Base-by-base conservation (phyloP, 2,113 vertebrate species). In the Papio anubis region DNA sequence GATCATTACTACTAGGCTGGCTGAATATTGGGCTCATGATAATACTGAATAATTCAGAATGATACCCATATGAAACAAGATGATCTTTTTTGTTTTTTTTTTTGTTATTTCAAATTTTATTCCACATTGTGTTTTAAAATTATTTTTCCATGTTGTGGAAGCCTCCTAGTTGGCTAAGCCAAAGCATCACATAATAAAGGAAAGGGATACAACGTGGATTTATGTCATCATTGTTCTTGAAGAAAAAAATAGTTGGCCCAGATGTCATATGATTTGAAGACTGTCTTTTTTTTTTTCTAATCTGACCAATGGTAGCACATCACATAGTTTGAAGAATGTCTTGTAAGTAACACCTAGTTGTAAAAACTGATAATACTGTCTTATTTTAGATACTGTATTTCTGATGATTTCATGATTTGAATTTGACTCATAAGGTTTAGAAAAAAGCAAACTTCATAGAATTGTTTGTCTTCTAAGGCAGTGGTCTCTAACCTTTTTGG, bases 51-150 rank as follows among this genome's bases (percentile, higher is more conserved):
- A 64, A 91, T 75, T 91, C 43, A 32, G 45, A 88, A 88, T 59
- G 6, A 75, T 59, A 73, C 70, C 38, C 72, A 4, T 23, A 6
- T 91, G 55, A 94, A 88, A 79, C 61, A 32, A 80, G 76, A 40
- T 61, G 25, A 70, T 73, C 25, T 32, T 52, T 93, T 64, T 85
- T 82, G n/a, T 35, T 30, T 93, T 50, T 43, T 68, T 68, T 94
- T 70, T 94, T 91, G 6, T 92, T 96, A 92, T 87, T 93, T 70
- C 7, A 93, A 9, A 45, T 83, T 90, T 94, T 66, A 73, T 50
- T 90, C 21, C 6, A 38, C 73, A 6, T 55, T 79, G 3, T 48
- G 50, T 40, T 75, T 57, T 64, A 64, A 64, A 64, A 64, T 87
- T 92, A 40, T 76, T 92, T 87, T 84, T n/a, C 30, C 80, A 1